Evolutionary conservation across 2,797 vertebrate species (phyloP).

Genomic region (Rhinogobio ventralis): DNA sequence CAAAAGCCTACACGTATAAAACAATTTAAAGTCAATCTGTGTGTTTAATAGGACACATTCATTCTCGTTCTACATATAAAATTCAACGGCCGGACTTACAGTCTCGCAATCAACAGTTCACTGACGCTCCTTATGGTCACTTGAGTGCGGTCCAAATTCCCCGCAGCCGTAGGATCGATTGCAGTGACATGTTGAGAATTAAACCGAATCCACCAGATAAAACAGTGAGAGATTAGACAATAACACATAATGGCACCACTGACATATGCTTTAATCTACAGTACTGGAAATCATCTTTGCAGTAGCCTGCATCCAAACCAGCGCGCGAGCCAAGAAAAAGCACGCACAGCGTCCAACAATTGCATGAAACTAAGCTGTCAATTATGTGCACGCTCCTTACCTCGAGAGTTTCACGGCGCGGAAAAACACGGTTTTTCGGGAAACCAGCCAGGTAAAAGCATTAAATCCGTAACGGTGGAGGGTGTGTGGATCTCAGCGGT

Average conservation of each 20-base stretch:
- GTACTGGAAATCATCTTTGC: background rate
- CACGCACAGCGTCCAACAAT: constrained; percentile 21
- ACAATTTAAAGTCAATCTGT: constrained; percentile 2
- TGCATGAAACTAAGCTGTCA: constrained; percentile 8
- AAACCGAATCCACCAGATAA: background rate
- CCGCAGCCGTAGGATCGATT: constrained; percentile 29
- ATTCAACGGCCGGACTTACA: background rate
- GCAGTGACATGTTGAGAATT: constrained; percentile 32
- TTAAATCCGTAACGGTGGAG: constrained; percentile 38
- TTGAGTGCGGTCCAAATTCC: constrained; percentile 30
- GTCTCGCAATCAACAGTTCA: constrained; percentile 43
- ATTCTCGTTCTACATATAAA: background rate
- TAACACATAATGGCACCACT: background rate
- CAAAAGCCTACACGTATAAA: background rate
- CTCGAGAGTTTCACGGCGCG: constrained; percentile 24
- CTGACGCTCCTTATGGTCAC: constrained; percentile 37
- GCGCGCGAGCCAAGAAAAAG: constrained; percentile 3
- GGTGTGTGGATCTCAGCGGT: background rate
- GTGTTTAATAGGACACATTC: too few species aligned
- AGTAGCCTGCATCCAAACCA: background rate
- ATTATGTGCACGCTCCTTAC: constrained; percentile 33
- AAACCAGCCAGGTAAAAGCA: background rate
- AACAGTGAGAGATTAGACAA: constrained; percentile 8
- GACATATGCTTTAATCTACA: constrained; percentile 2
- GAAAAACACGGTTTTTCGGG: background rate